Evolutionary conservation across 2,797 vertebrate species (phyloP), one percentile per base, ranked within the genome.

Genomic region (Fundulus diaphanus): DNA sequence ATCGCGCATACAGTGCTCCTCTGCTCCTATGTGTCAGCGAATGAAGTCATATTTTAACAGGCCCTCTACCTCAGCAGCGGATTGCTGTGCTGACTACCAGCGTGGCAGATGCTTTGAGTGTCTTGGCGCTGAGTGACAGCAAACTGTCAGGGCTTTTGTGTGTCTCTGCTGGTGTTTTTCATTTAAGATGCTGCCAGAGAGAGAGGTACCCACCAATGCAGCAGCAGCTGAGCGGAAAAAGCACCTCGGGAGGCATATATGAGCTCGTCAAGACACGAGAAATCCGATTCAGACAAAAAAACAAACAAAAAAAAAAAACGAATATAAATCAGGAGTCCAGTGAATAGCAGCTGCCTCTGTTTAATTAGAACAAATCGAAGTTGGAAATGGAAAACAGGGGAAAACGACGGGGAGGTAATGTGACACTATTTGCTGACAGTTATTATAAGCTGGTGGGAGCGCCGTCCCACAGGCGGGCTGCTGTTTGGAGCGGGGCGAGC

Each of bases 341-440:
- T 89, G 93, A 89, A 92, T 89, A 92, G 91, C 86, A 89, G 85
- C 86, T 90, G 92, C 89, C 84, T 84, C 77, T 31, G 73, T 83
- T 71, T 92, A 92, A 93, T 94, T 93, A 86, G 86, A 92, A 90
- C 92, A 93, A 93, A 93, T 91, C 77, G 85, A 90, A 87, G 88
- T 84, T 91, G 81, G 85, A 85, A 89, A 85, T 89, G 82, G 83
- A 89, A 85, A 85, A 87, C 73, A 82, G 77, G 79, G 78, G 77
- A 75, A 81, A 88, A 90, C 87, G 83, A 90, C 72, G 69, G 87
- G 86, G 79, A 87, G 71, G 87, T 82, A 89, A 90, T 49, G 51
- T 78, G 87, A 89, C 76, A 82, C 84, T 83, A 65, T 90, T 87
- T 90, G 89, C 90, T 90, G 90, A 92, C 87, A 84, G 85, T 80